Evolutionary conservation across 2,888 invertebrate species (phyloP), one percentile per base, ranked within the genome.

Genomic region (Diogma glabrata): DNA sequence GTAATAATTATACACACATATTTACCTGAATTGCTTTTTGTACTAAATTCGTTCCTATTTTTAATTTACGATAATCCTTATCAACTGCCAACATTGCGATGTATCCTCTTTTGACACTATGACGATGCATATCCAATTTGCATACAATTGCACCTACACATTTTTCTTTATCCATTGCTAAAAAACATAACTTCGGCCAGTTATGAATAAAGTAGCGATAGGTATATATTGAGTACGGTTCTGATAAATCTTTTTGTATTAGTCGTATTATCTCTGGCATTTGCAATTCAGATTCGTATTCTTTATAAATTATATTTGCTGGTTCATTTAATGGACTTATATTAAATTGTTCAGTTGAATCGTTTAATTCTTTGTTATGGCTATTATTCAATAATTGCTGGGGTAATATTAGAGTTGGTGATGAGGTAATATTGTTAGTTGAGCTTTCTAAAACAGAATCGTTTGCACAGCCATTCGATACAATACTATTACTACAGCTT

Each of bases 151-250:
- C 96, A 70, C 99, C 99, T 60, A 97, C 91, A 69, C 90, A 92
- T 64, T 84, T 82, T 54, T 81, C 81, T 61, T 81, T 82, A 69
- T 88, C 83, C 77, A 87, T 87, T 54, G 95, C 95, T 76, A 99
- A 75, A 75, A 94, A 95, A 75, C 97, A 99, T 59, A 99, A 77
- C 73, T 96, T 91, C 68, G 97, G 97, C 99, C 99, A 99, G 72
- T 97, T 97, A 72, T 99, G 95, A 70, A 99, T 96, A 76, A 99
- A 99, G 78, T 97, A 99, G 75, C 99, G 84, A 77, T 99, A 99
- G 24, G 99, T 99, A 73, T 99, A 99, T 75, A 99, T 97, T 58
- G 97, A 97, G 75, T 99, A 99, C 33, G 99, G 99, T 79, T 99
- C 99, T 54, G 96, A 96, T 60, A 99, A 79, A 77, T 99, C 99